Percentiles rank a stretch among this genome's conserved stretches.
phyloP scores from a whole-genome alignment of 2,888 invertebrate genomes.

The Tridacna gigas region DNA sequence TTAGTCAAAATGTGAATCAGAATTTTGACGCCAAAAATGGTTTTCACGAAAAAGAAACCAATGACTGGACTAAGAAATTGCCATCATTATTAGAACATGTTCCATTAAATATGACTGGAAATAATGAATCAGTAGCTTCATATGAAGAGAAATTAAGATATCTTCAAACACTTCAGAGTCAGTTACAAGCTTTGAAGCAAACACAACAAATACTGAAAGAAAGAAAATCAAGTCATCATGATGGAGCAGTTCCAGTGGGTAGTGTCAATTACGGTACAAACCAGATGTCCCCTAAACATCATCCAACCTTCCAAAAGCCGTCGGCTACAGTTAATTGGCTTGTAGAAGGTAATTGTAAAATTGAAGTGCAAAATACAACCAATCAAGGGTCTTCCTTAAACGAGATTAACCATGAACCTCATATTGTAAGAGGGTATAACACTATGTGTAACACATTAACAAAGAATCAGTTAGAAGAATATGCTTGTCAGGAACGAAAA shows the following conservation, averaged over 20 bases:
- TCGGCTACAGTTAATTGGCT: neutral
- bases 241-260: neutral
- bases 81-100: neutral
- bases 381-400: neutral
- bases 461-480: neutral
- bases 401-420: neutral
- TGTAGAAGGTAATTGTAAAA: neutral
- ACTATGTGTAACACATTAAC: neutral
- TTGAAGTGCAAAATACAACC: neutral
- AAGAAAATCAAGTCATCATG: slow-evolving; percentile 21
- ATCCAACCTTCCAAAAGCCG: neutral
- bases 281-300: neutral
- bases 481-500: slow-evolving; percentile 36
- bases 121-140: neutral
- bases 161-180: slow-evolving; percentile 49
- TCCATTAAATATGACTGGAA: neutral
- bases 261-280: neutral
- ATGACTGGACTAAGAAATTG: neutral
- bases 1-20: neutral
- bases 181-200: slow-evolving; percentile 47
- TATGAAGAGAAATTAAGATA: slow-evolving; percentile 48
- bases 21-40: neutral
- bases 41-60: neutral
- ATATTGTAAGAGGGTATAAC: neutral
- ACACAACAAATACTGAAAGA: slow-evolving; percentile 48